Evolutionary conservation across 2,888 invertebrate genomes (phyloP), one percentile per base, ranked within the genome.

Genomic region (Carabus problematicus): DNA sequence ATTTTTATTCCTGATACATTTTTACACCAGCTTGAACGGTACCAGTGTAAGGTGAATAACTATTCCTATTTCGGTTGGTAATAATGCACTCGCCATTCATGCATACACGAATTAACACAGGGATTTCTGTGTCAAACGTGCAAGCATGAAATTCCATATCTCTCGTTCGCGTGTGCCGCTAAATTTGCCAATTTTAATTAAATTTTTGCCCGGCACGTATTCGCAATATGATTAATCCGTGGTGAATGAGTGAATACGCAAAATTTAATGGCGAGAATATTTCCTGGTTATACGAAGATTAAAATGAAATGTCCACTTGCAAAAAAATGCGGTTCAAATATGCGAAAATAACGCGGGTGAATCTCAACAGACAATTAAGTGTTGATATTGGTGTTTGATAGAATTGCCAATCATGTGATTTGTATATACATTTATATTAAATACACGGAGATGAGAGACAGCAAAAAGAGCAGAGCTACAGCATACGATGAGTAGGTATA

Each of bases 391-490:
- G n/a, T n/a, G n/a, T n/a, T n/a, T n/a, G n/a, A n/a, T n/a, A n/a
- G n/a, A n/a, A n/a, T n/a, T n/a, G n/a, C n/a, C n/a, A n/a, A n/a
- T n/a, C n/a, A n/a, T n/a, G n/a, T n/a, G n/a, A n/a, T n/a, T n/a
- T n/a, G n/a, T n/a, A n/a, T n/a, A n/a, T 54, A 49, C 58, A 59
- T 52, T 59, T 49, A 59, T 56, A 56, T 66, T 66, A 66, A 66
- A 66, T 58, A 59, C 66, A 66, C 40, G 49, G 66, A 66, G 66
- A 59, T 66, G 66, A 40, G 39, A 59, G 39, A 19, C 39, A n/a
- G 59, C 59, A 66, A 59, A 66, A 49, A 14, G 45, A 45, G 9
- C 52, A 14, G 14, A 18, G 2, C 16, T 6, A 52, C 14, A 52
- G 19, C n/a, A 19, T 16, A 52, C 19, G 16, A 52, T 9, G 52